These are phyloP conservation scores for Formica selysi DNA, from an alignment of 1,140 invertebrate species.

Conservation along the genomic window DNA sequence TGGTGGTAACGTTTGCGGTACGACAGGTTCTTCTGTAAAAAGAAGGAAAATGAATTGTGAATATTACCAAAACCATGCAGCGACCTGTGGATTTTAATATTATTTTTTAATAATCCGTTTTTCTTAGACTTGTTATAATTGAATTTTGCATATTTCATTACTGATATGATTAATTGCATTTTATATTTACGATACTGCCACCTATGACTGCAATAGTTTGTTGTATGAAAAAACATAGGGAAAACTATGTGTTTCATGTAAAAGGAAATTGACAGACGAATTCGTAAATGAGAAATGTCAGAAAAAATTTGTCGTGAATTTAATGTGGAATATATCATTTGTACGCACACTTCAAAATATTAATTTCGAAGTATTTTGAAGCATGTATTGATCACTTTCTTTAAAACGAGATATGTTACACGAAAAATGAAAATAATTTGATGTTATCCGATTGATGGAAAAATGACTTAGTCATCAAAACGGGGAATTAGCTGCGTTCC, in stretches of 20 bases:
- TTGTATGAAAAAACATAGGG: constrained; percentile 39
- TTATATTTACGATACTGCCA: constrained; percentile 20
- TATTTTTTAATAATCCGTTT: background rate
- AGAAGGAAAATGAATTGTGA: constrained; percentile 20
- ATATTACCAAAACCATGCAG: background rate
- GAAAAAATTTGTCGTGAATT: constrained; percentile 2
- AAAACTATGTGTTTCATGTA: constrained; percentile 49
- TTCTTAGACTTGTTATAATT: background rate
- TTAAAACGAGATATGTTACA: background rate
- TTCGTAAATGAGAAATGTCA: constrained; percentile 31
- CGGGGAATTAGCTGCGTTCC: constrained; percentile 19
- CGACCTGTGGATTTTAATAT: background rate
- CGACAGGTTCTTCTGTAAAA: constrained; percentile 85
- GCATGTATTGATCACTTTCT: background rate
- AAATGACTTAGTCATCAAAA: constrained; percentile 4
- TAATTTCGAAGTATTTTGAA: background rate
- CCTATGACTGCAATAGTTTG: constrained; percentile 30
- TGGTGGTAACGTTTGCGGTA: constrained; percentile 90
- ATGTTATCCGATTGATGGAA: background rate
- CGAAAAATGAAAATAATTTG: background rate
- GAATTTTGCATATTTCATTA: constrained; percentile 28
- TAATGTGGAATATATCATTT: constrained; percentile 7
- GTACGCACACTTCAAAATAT: background rate
- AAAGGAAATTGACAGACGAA: constrained; percentile 30
- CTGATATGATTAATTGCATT: constrained; percentile 13